Base-by-base conservation (phyloP, 1,140 invertebrate genomes). In the Wiebesia pumilae region DNA sequence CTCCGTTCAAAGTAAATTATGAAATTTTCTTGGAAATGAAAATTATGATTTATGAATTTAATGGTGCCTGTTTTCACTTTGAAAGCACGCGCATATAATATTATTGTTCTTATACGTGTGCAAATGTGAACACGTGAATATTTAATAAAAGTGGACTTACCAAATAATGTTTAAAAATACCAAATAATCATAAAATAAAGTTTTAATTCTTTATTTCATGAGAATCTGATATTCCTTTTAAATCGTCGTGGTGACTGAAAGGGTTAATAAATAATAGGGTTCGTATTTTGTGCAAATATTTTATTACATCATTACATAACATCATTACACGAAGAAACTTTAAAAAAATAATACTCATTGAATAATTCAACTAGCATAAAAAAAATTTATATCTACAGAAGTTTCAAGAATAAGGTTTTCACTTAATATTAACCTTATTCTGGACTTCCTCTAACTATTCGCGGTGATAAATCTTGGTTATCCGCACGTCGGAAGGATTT, bases 191-290 rank as follows among this genome's bases (percentile, higher is more conserved):
- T 47, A n/a, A 35, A 35, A 27, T 10, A 38, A 33, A 65, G 12
- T 43, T 24, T 9, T 6, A 24, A 35, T 7, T n/a, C 27, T 75
- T 43, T 43, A 75, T 75, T 40, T 75, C 24, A 43, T 24, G 71
- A 51, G 21, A 51, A 83, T 81, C 12, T 83, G 69, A 19, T 43
- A 14, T 43, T 19, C 38, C 21, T 27, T 77, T 47, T 47, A 77
- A 69, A 77, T n/a, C 3, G n/a, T n/a, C 3, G 14, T 65, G 83
- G 51, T 73, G 84, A 85, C 77, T 81, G 84, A 85, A 81, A 85
- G 84, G 78, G 65, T 81, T 43, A 85, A 85, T 81, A 54, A 85
- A 73, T 43, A 43, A 24, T 40, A 67, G 51, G 16, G 10, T 69
- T 38, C 19, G 3, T 35, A 10, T 6, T 51, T 40, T 43, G 19